Base-by-base conservation (phyloP, 2,797 vertebrate species). In the Xyrichtys novacula region DNA sequence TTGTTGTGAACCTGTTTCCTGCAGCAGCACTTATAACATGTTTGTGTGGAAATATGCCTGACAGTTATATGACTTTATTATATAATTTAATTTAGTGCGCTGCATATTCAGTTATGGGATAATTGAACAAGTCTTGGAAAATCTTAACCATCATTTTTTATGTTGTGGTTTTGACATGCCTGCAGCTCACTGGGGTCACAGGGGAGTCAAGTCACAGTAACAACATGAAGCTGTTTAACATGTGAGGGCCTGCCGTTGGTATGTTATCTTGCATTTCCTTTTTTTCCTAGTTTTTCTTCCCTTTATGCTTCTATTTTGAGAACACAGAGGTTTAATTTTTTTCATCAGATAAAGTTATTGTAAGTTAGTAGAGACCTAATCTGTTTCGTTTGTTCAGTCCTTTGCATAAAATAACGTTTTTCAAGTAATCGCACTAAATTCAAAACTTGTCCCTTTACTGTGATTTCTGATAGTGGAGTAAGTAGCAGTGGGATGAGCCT, bases 121-220 rank as follows among this genome's bases (percentile, higher is more conserved):
- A 47, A 34, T 39, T 55, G 47, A 53, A 31, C 31, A 52, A 50
- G 34, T 76, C 38, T 48, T 71, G 44, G 47, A 54, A 70, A 12
- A 31, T 55, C 47, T 49, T 39, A 74, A 68, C 11, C 4, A 1
- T 47, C n/a, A n/a, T n/a, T n/a, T 71, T 64, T 80, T 15, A 65
- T 75, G 26, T 71, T 78, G 50, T 65, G 81, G 81, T 84, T 86
- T 86, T 76, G 66, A 71, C 64, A 68, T 57, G 57, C 57, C 61
- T 71, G 67, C 61, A 84, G 73, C 53, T 64, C 20, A 29, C 0
- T 43, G 49, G 44, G 82, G 85, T 84, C 76, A 85, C n/a, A 12
- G 29, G 8, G 16, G 62, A 83, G 85, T 71, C 77, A 77, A 32
- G 38, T 67, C 34, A 7, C 48, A 56, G 8, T 74, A n/a, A 50